phyloP scores from a whole-genome alignment of 1,140 invertebrate genomes.

The Brachionus manjavacas region DNA sequence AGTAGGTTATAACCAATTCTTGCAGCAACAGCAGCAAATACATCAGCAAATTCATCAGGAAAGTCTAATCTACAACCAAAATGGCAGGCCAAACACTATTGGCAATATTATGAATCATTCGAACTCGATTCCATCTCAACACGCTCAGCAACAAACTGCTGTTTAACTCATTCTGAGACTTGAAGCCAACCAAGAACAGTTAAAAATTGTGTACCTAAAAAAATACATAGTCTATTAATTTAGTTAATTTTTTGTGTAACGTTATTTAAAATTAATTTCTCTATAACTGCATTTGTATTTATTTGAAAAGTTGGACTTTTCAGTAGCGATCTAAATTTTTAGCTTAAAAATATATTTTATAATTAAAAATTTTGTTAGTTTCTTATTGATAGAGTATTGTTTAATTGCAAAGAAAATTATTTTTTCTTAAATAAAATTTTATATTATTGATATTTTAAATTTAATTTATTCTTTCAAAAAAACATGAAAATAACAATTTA shows the following conservation, averaged over 20 bases:
- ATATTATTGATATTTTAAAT: no score
- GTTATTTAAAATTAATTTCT: not conserved
- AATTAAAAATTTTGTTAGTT: not conserved
- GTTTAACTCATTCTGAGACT: not conserved
- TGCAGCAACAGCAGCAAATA: slow-evolving; percentile 22
- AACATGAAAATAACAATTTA: no score
- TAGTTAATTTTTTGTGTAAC: not conserved
- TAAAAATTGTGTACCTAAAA: not conserved
- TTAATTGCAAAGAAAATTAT: not conserved
- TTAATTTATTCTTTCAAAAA: no score
- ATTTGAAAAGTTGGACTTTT: slow-evolving; percentile 3
- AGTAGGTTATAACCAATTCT: slow-evolving; percentile 34
- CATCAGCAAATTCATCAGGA: slow-evolving; percentile 8
- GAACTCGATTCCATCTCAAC: not conserved
- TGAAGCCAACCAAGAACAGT: not conserved
- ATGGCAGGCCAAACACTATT: slow-evolving; percentile 6
- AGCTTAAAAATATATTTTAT: not conserved
- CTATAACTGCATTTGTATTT: slow-evolving; percentile 12
- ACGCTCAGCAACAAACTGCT: slow-evolving; percentile 9
- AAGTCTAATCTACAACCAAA: not conserved
- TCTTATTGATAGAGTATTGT: not conserved
- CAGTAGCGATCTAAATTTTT: not conserved
- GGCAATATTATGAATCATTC: slow-evolving; percentile 25
- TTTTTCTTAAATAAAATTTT: not conserved
- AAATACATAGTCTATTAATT: not conserved